Base-by-base conservation (phyloP, 2,888 invertebrate genomes). In the Pristionchus fissidentatus region DNA sequence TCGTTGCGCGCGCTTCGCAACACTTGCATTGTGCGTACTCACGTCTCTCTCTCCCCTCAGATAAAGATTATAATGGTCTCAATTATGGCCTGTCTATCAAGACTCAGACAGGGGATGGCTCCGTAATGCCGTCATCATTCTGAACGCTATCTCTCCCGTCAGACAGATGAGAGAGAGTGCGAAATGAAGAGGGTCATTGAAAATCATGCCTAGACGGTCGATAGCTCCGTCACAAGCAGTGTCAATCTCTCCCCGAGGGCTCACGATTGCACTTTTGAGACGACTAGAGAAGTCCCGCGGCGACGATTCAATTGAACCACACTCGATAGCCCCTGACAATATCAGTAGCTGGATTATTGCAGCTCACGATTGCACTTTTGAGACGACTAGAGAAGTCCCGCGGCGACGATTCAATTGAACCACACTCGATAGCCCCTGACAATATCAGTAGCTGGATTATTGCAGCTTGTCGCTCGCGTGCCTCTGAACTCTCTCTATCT, bases 21-120 rank as follows among this genome's bases (percentile, higher is more conserved):
- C 70, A 70, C 43, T n/a, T 13, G 41, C 32, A n/a, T n/a, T n/a
- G 38, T n/a, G 15, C 7, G 43, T 41, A 43, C 8, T 66, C 60
- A 62, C 29, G 13, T 22, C 62, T 29, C 13, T 62, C 62, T 66
- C 32, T 22, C 22, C 10, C 26, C 13, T 22, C n/a, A 8, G 41
- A 70, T 70, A 41, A 41, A 70, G 41, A 7, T 22, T 13, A 55
- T n/a, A 19, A 41, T 41, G 43, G 10, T n/a, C n/a, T 70, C 70
- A 70, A 70, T 70, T 70, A 70, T 22, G 55, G 22, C 38, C 70
- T 32, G 70, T 70, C 70, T 26, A 66, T 70, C 70, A 70, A 70
- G 70, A 41, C 70, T 70, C 46, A 73, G 46, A 46, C 41, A 29
- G 41, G 29, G 41, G 70, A 57, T 22, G 15, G 38, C 19, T 35